Percentiles rank a stretch among this genome's conserved stretches.
Evolutionary conservation across 2,888 invertebrate species (phyloP).

Genomic region (Oligia strigilis): DNA sequence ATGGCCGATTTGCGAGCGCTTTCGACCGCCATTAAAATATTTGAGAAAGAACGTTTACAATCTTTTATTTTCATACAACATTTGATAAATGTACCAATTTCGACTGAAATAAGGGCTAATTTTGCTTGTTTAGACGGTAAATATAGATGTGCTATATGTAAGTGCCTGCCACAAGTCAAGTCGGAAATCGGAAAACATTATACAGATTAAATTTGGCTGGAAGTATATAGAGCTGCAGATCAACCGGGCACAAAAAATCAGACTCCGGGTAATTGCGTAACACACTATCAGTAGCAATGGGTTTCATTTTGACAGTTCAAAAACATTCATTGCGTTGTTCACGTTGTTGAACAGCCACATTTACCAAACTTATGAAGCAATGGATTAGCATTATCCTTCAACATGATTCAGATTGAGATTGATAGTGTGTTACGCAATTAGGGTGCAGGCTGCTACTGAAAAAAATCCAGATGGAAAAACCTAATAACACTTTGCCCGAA

Average conservation of each 20-base stretch:
- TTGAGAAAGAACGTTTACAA: conserved; percentile 72
- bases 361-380: too few relatives aligned
- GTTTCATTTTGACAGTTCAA: too few relatives aligned
- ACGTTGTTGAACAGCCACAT: too few relatives aligned
- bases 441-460: too few relatives aligned
- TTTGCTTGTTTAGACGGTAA: conserved; percentile 51
- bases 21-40: conserved; percentile 83
- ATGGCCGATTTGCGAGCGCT: conserved; percentile 82
- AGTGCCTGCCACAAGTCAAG: conserved; percentile 83
- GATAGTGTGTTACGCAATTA: too few relatives aligned
- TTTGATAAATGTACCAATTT: conserved; percentile 27
- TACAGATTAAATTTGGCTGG: conserved; percentile 81
- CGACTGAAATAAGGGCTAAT: conserved; percentile 44
- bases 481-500: not conserved
- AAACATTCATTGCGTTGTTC: too few relatives aligned
- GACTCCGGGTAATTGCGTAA: too few relatives aligned
- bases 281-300: too few relatives aligned
- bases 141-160: conserved; percentile 65
- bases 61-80: conserved; percentile 58
- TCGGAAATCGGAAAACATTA: conserved; percentile 85
- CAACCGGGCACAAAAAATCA: too few relatives aligned
- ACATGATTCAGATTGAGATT: too few relatives aligned
- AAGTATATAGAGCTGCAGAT: conserved; percentile 69
- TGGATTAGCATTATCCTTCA: too few relatives aligned
- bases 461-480: too few relatives aligned